These are phyloP conservation scores for Agonopterix arenella DNA, from an alignment of 2,888 invertebrate genomes.

Conservation along the genomic window DNA sequence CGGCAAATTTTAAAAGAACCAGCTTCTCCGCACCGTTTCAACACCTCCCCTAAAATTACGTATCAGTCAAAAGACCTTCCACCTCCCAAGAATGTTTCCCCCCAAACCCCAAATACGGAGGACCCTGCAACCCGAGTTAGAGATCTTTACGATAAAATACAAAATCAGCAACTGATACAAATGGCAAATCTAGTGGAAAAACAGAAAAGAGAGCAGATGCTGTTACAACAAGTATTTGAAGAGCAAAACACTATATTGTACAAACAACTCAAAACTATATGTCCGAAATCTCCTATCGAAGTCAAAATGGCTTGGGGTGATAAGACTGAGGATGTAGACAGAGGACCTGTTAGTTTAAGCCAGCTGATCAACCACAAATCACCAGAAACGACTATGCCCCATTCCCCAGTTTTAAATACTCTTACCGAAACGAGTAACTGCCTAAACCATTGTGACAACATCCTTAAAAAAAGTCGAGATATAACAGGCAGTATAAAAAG, in stretches of 20 bases:
- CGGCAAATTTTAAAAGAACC: conserved; percentile 12
- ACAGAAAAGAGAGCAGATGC: conserved; percentile 79
- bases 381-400: conserved; percentile 20
- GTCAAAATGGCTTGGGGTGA: conserved; percentile 58
- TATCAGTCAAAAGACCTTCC: neutral
- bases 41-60: neutral
- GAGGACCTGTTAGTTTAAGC: conserved; percentile 62
- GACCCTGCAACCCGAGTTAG: conserved; percentile 54
- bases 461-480: conserved; percentile 54
- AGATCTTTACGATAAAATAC: conserved; percentile 71
- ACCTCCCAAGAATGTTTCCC: neutral
- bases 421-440: conserved; percentile 52
- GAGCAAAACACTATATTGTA: conserved; percentile 79
- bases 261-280: conserved; percentile 62
- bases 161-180: conserved; percentile 80
- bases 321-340: conserved; percentile 22
- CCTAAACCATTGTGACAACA: conserved; percentile 47
- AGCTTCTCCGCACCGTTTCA: neutral
- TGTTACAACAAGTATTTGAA: conserved; percentile 80
- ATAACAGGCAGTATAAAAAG: conserved; percentile 47
- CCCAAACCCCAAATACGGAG: conserved; percentile 29
- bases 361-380: conserved; percentile 53
- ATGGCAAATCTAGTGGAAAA: conserved; percentile 79
- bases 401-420: conserved; percentile 39
- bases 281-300: conserved; percentile 52